Percentiles rank a stretch among this genome's conserved stretches.
Evolutionary conservation across 1,140 invertebrate species (phyloP).

Genomic region (Eciton burchellii): DNA sequence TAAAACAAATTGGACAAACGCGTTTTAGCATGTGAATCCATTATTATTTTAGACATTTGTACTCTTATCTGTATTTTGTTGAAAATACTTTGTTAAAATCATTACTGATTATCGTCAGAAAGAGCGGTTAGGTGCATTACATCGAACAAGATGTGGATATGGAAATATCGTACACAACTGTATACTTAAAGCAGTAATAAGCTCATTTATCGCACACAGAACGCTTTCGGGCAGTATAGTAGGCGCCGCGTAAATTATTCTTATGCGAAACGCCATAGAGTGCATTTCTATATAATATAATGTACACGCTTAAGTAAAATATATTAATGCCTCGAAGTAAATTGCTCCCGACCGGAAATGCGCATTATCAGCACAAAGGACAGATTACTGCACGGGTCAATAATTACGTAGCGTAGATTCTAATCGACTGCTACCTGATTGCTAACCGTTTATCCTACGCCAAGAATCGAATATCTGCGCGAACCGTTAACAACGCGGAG

Average conservation of each 20-base stretch:
- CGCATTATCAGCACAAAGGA: slow-evolving; percentile 34
- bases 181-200: slow-evolving; percentile 42
- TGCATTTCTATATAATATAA: background rate
- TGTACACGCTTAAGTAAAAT: slow-evolving; percentile 8
- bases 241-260: slow-evolving; percentile 18
- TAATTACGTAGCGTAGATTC: slow-evolving; percentile 38
- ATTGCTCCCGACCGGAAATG: slow-evolving; percentile 10
- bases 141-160: slow-evolving; percentile 14
- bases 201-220: slow-evolving; percentile 31
- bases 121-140: slow-evolving; percentile 5
- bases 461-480: slow-evolving; percentile 31
- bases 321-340: slow-evolving; percentile 21
- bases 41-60: slow-evolving; percentile 21
- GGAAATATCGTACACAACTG: slow-evolving; percentile 49
- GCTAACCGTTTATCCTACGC: slow-evolving; percentile 23
- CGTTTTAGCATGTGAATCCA: slow-evolving; percentile 2
- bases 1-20: slow-evolving; percentile 1
- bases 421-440: slow-evolving; percentile 44
- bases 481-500: slow-evolving; percentile 33
- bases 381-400: slow-evolving; percentile 36
- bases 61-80: background rate
- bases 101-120: background rate
- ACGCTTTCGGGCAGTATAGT: background rate
- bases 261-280: background rate
- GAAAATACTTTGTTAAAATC: slow-evolving; percentile 19